A percentile compares a stretch with the other conserved stretches of the same genome.
Evolutionary conservation across 2,113 vertebrate genomes (phyloP).

Genomic region (Laterallus jamaicensis): DNA sequence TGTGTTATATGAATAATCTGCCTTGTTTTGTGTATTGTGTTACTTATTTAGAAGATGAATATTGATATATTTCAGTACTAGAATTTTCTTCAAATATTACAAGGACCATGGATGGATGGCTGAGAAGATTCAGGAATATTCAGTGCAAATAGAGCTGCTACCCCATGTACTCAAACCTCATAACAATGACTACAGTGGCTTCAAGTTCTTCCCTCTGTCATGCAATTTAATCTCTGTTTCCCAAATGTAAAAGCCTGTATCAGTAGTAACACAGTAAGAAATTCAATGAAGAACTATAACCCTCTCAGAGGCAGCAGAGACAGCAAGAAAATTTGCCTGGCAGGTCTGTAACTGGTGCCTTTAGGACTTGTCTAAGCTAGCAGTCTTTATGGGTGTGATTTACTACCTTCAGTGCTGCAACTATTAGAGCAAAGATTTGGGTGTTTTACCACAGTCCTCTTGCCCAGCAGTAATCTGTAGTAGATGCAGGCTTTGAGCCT

Average conservation of each 20-base stretch:
- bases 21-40: neutral
- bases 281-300: neutral
- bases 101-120: neutral
- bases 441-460: conserved; percentile 2
- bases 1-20: neutral
- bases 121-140: neutral
- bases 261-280: neutral
- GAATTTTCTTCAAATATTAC: neutral
- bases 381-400: neutral
- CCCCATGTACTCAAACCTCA: neutral
- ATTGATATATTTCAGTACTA: neutral
- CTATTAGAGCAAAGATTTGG: neutral
- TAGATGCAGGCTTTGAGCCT: conserved; percentile 60
- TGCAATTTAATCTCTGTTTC: neutral
- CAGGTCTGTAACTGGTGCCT: neutral
- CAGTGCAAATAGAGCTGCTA: neutral
- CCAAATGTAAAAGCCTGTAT: neutral
- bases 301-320: neutral
- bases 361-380: neutral
- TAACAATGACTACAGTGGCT: rapidly evolving
- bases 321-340: neutral
- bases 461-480: conserved; percentile 38
- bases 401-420: neutral
- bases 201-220: neutral
- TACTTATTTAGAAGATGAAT: neutral